These are phyloP conservation scores for Rhagium mordax DNA, from an alignment of 2,888 invertebrate species.

Conservation along the genomic window DNA sequence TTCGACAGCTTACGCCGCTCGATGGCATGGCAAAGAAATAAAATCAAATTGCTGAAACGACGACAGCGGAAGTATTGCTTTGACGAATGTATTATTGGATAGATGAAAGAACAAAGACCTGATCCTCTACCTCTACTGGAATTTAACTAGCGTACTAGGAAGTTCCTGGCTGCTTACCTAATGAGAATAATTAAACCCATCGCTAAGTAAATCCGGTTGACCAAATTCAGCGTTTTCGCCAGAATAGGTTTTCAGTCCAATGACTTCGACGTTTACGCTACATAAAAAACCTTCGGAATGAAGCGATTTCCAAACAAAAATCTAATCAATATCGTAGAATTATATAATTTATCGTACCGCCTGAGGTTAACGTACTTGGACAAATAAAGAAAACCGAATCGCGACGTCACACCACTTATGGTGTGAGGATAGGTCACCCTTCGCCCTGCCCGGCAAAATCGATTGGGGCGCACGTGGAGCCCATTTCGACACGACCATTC, in stretches of 20 bases:
- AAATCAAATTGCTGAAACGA: neutral
- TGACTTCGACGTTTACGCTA: no score
- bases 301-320: no score
- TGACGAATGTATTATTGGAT: neutral
- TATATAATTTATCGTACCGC: neutral
- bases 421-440: slow-evolving; percentile 5
- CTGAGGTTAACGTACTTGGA: neutral
- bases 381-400: neutral
- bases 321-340: neutral
- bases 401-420: neutral
- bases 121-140: no score
- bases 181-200: neutral
- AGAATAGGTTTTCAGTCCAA: no score
- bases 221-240: no score
- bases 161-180: no score
- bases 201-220: no score
- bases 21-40: neutral
- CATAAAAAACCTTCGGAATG: no score
- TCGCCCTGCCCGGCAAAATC: neutral
- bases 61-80: neutral
- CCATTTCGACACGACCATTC: slow-evolving; percentile 10
- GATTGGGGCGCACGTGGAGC: neutral
- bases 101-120: neutral
- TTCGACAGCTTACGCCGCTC: neutral
- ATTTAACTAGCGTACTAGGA: neutral